Evolutionary conservation across 2,113 vertebrate species (phyloP).

Genomic region (Datnioides undecimradiatus): DNA sequence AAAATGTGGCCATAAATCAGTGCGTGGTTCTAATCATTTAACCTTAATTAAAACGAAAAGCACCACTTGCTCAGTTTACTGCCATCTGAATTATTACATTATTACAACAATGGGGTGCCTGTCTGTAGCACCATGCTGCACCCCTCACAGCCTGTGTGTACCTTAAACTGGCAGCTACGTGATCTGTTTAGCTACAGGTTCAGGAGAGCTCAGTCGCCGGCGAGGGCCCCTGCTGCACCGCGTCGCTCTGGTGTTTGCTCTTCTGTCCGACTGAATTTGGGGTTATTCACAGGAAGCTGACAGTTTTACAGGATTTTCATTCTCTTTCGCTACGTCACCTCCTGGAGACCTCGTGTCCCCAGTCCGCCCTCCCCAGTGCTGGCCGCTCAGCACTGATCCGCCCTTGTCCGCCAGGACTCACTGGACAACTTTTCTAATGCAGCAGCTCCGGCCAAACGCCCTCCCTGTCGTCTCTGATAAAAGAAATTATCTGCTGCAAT

Average conservation of each 20-base stretch:
- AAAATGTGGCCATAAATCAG: neutral
- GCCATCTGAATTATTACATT: neutral
- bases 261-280: slow-evolving; percentile 22
- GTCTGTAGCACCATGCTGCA: slow-evolving; percentile 4
- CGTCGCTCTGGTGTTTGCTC: neutral
- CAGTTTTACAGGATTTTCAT: slow-evolving; percentile 31
- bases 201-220: neutral
- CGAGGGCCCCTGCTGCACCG: slow-evolving; percentile 5
- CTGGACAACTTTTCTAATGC: slow-evolving; percentile 23
- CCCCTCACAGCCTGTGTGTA: neutral
- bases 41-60: neutral
- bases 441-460: neutral
- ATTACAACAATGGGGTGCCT: too few species aligned
- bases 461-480: neutral
- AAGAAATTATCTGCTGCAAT: slow-evolving; percentile 28
- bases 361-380: neutral
- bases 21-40: neutral
- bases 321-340: slow-evolving; percentile 21
- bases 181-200: slow-evolving; percentile 36
- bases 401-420: slow-evolving; percentile 15
- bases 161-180: slow-evolving; percentile 17
- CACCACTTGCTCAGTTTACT: neutral
- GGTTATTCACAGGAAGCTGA: slow-evolving; percentile 14
- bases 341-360: slow-evolving; percentile 12
- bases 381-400: slow-evolving; percentile 24